phyloP scores from a whole-genome alignment of 2,113 vertebrate species.

The Aegypius monachus region DNA sequence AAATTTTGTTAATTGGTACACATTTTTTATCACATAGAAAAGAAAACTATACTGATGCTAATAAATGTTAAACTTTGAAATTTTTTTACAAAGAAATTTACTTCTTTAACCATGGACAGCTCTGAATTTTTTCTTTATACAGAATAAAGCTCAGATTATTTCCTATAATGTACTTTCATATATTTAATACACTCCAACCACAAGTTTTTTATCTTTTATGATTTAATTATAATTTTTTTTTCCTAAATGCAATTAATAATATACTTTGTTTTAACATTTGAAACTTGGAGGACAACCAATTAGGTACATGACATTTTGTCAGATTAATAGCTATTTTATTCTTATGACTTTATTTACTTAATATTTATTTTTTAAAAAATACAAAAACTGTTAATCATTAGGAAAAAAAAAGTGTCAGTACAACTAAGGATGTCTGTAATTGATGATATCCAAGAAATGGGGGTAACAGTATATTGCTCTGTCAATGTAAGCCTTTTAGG shows the following conservation, averaged over 20 bases:
- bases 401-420: background rate
- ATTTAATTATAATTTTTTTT: background rate
- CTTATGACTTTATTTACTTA: background rate
- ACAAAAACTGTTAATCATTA: background rate
- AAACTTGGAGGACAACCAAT: background rate
- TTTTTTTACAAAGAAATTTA: background rate
- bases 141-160: background rate
- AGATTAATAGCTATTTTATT: background rate
- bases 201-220: background rate
- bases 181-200: background rate
- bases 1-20: background rate
- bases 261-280: background rate
- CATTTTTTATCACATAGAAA: background rate
- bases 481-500: background rate
- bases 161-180: background rate
- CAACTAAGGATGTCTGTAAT: background rate
- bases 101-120: background rate
- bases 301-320: background rate
- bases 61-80: background rate
- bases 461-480: background rate
- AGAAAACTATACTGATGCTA: background rate
- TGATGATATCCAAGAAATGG: background rate
- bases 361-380: background rate
- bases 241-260: background rate
- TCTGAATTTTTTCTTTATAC: background rate